Evolutionary conservation across 2,888 invertebrate species (phyloP), one percentile per base, ranked within the genome.

Genomic region (Epistrophella euchroma): DNA sequence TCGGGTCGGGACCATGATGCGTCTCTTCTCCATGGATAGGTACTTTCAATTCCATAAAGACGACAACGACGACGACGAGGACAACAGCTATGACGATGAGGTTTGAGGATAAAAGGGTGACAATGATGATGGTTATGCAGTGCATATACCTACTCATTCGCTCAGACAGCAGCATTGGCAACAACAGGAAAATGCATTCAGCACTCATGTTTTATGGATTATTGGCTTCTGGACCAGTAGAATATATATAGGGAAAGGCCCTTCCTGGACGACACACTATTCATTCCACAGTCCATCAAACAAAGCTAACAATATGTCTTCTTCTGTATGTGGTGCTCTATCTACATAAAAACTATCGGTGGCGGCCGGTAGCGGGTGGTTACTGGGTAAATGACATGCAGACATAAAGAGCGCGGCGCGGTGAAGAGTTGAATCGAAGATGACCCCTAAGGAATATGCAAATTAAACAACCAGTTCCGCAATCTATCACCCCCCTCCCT

Each of bases 151-250:
- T 19, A 62, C 17, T 35, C 58, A 50, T 58, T 74, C 66, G 56
- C 58, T 62, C 70, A 80, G 73, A 64, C 75, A 64, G 60, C 75
- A 71, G 17, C 17, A 66, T 68, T 75, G 74, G 58, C 58, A 85
- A 64, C 71, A 76, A 82, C 81, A 76, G 70, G 77, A 28, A 77
- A 86, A 82, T 77, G 77, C 77, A 86, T 73, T 86, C 73, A 76
- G 56, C 84, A 77, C 73, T 82, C 77, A 86, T 77, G 86, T 86
- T 86, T 81, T 86, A 86, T 86, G 85, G 76, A 81, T 81, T 77
- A 86, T 86, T 86, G 76, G 85, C 76, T 76, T 76, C 56, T 76
- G 72, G 77, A 35, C 55, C 22, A 35, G 32, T 32, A 28, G 32
- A 47, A 47, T 66, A 45, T 66, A 32, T 64, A 22, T 17, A 52